These are phyloP conservation scores for Andrena flavipes DNA, from an alignment of 2,888 invertebrate species.

Conservation along the genomic window DNA sequence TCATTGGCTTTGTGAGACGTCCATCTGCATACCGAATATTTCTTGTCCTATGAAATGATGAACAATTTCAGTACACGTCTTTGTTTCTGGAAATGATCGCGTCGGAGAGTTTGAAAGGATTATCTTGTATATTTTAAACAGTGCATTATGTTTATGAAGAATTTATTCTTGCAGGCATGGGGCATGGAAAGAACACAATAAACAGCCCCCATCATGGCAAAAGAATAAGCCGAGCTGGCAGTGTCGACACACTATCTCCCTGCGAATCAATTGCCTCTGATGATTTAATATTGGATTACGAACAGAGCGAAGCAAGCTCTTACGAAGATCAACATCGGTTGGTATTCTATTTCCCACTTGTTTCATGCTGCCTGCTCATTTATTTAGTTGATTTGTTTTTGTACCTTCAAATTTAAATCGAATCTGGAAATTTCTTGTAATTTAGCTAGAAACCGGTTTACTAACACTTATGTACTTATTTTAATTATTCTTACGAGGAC, in stretches of 20 bases:
- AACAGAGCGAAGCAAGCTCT: conserved; percentile 88
- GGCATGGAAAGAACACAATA: conserved; percentile 76
- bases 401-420: neutral
- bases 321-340: conserved; percentile 87
- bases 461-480: too few species aligned
- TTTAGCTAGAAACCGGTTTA: too few species aligned
- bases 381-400: neutral
- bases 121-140: too few species aligned
- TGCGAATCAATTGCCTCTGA: conserved; percentile 94
- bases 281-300: conserved; percentile 95
- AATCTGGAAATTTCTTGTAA: neutral
- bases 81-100: too few species aligned
- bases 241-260: conserved; percentile 93
- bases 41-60: too few species aligned
- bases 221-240: conserved; percentile 88
- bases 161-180: conserved; percentile 65
- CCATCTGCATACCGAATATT: too few species aligned
- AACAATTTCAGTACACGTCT: too few species aligned
- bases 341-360: conserved; percentile 27
- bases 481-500: too few species aligned
- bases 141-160: neutral
- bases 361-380: too few species aligned
- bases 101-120: too few species aligned
- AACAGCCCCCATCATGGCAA: conserved; percentile 83
- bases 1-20: too few species aligned